These are phyloP conservation scores for Notodonta ziczac DNA, from an alignment of 2,888 invertebrate species.

Conservation along the genomic window DNA sequence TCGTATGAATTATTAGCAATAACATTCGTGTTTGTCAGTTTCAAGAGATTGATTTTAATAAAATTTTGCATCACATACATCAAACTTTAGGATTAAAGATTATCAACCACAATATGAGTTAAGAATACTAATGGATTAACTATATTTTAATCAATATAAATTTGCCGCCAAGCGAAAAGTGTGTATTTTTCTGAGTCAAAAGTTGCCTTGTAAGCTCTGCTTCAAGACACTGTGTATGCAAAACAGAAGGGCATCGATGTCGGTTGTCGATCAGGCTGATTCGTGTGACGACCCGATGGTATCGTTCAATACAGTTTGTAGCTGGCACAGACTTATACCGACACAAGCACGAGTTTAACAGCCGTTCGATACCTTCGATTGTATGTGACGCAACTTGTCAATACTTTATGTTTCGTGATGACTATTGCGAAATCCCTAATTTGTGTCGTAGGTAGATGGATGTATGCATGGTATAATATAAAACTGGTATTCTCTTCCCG, in stretches of 20 bases:
- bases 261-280: constrained; percentile 45
- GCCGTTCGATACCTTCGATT: constrained; percentile 34
- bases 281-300: constrained; percentile 41
- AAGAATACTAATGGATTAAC: background rate
- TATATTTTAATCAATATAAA: background rate
- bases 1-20: too few species aligned
- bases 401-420: background rate
- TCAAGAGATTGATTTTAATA: background rate
- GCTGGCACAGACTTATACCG: constrained; percentile 57
- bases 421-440: background rate
- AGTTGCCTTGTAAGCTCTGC: background rate
- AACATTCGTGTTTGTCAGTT: background rate
- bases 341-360: constrained; percentile 38
- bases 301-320: constrained; percentile 42
- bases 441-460: too few species aligned
- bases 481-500: too few species aligned
- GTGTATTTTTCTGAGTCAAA: background rate
- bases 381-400: constrained; percentile 28
- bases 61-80: background rate
- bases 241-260: constrained; percentile 7
- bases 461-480: too few species aligned
- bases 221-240: background rate
- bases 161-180: too few species aligned
- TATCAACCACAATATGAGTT: background rate
- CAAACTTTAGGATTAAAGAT: background rate